Evolutionary conservation across 2,888 invertebrate genomes (phyloP).

Genomic region (Fragum whitleyi): DNA sequence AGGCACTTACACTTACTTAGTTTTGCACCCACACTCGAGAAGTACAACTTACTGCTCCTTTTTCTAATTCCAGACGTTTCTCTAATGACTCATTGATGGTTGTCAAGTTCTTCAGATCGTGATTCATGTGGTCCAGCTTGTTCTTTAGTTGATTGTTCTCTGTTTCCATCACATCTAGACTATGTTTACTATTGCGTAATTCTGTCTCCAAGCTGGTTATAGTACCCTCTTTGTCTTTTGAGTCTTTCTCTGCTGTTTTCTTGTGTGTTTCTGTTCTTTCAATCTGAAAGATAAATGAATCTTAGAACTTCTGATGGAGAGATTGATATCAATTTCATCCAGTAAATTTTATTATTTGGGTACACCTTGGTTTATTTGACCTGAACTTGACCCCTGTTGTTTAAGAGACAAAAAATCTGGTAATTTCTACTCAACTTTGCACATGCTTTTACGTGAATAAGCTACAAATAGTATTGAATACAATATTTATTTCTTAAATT

Average conservation of each 20-base stretch:
- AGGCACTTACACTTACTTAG: too few relatives aligned
- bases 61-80: constrained; percentile 58
- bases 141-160: constrained; percentile 70
- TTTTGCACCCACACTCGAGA: too few relatives aligned
- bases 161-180: constrained; percentile 59
- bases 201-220: constrained; percentile 72
- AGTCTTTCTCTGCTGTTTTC: constrained; percentile 61
- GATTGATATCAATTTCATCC: not conserved
- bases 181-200: constrained; percentile 63
- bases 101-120: constrained; percentile 72
- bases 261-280: constrained; percentile 70
- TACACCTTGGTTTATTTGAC: too few relatives aligned
- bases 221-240: constrained; percentile 71
- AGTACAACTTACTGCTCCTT: constrained; percentile 18
- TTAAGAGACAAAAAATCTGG: too few relatives aligned
- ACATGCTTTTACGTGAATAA: too few relatives aligned
- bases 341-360: not conserved
- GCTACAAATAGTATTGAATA: too few relatives aligned
- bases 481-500: too few relatives aligned
- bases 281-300: constrained; percentile 56
- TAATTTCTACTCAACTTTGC: too few relatives aligned
- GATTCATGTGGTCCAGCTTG: constrained; percentile 69
- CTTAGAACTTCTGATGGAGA: too few relatives aligned
- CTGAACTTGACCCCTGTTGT: too few relatives aligned
- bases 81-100: constrained; percentile 71